A percentile compares a stretch with the other conserved stretches of the same genome.
Conservation (phyloP, 2,113 vertebrate species). For the Callipepla squamata region DNA sequence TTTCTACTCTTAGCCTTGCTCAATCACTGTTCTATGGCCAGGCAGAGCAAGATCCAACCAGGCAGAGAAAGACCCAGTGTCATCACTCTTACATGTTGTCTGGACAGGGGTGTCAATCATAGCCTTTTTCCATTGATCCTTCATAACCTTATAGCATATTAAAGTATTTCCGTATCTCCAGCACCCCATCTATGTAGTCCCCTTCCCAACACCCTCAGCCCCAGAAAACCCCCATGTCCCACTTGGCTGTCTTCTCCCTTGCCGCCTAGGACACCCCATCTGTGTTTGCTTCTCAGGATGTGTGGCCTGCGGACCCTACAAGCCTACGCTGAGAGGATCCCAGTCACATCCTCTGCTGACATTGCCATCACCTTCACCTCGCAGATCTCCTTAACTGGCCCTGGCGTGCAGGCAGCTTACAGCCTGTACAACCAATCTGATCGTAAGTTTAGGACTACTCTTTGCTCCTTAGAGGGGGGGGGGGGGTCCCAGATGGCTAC, state of each 20-base stretch:
- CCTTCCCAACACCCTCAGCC: neutral
- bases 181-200: neutral
- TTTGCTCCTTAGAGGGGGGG: neutral
- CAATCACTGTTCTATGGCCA: neutral
- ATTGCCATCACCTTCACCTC: conserved; percentile 88
- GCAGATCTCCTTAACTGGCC: conserved; percentile 88
- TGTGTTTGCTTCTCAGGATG: conserved; percentile 74
- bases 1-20: neutral
- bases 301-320: conserved; percentile 87
- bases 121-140: neutral
- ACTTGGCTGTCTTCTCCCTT: neutral
- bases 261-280: accelerated
- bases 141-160: neutral
- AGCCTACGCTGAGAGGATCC: conserved; percentile 85
- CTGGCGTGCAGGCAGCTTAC: conserved; percentile 87
- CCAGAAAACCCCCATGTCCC: accelerated
- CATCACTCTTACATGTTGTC: neutral
- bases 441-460: conserved; percentile 78
- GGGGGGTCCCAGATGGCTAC: neutral
- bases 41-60: neutral
- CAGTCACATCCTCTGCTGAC: conserved; percentile 74
- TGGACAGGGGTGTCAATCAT: neutral
- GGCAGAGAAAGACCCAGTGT: neutral
- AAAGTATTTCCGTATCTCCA: neutral
- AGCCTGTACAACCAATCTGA: conserved; percentile 91